Percentiles rank a stretch among this genome's conserved stretches.
phyloP scores from a whole-genome alignment of 2,888 invertebrate genomes.

The Epicampocera succincta region DNA sequence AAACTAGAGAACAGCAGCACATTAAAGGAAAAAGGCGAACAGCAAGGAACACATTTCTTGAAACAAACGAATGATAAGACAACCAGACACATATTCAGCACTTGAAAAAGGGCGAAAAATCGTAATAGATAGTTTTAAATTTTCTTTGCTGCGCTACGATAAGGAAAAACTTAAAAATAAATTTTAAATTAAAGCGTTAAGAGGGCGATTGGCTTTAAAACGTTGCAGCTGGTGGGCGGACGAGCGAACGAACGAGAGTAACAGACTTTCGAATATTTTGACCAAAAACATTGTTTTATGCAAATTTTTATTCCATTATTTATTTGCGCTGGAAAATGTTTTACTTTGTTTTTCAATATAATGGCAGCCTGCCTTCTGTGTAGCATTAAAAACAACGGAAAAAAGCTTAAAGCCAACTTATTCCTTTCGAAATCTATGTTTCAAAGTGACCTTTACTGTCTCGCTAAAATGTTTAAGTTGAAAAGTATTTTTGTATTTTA shows the following conservation, averaged over 20 bases:
- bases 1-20: slow-evolving; percentile 14
- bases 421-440: too few relatives aligned
- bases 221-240: neutral
- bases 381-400: neutral
- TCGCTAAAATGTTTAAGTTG: too few relatives aligned
- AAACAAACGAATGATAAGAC: slow-evolving; percentile 31
- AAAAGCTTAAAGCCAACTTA: neutral
- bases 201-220: slow-evolving; percentile 12
- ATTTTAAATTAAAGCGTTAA: slow-evolving; percentile 61
- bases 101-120: neutral
- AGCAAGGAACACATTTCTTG: slow-evolving; percentile 30
- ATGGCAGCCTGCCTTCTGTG: slow-evolving; percentile 2
- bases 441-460: too few relatives aligned
- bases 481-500: too few relatives aligned
- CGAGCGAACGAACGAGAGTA: neutral
- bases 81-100: slow-evolving; percentile 1
- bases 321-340: neutral
- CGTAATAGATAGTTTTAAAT: slow-evolving; percentile 45
- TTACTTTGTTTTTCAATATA: neutral
- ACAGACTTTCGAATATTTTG: slow-evolving; percentile 44
- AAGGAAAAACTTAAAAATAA: slow-evolving; percentile 50
- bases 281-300: slow-evolving; percentile 62
- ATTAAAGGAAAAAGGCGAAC: slow-evolving; percentile 27
- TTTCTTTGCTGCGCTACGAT: slow-evolving; percentile 24
- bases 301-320: slow-evolving; percentile 46